Evolutionary conservation across 2,113 vertebrate species (phyloP), one percentile per base, ranked within the genome.

Genomic region (Corythornis cristatus): DNA sequence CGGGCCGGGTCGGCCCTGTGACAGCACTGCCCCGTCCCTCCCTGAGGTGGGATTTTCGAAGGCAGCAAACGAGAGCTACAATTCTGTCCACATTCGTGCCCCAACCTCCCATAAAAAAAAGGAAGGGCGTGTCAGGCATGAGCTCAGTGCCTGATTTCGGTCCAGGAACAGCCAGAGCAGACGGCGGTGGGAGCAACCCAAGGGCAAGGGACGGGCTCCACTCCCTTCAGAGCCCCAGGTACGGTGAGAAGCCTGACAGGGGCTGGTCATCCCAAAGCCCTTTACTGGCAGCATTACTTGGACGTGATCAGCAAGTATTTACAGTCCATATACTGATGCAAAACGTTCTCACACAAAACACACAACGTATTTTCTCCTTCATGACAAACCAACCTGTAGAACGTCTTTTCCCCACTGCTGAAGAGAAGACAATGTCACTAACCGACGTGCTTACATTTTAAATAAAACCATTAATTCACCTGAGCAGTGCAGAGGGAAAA

Each of bases 221-320:
- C 48, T n/a, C 18, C 23, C 26, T 14, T 8, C 60, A 2, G 20
- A 7, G 17, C 29, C 40, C 19, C 51, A 4, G 37, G 6, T 0
- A 4, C 12, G 2, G 33, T 0, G 26, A 8, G 22, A 25, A 17
- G 50, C 51, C 64, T 3, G 26, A 18, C 54, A 8, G 31, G 33
- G n/a, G 56, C 58, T 15, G 67, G 6, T 12, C 64, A 7, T 4
- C 50, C 19, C 23, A 3, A 6, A 37, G 51, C 40, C 23, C 8
- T 9, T 10, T 13, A 0, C 1, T 18, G 1, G 1, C 11, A 6
- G 37, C 46, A 2, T 50, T 4, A 2, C 50, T 21, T 5, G 9
- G 3, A 73, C 10, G 8, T 0, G 31, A 37, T 19, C 51, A 3
- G 35, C 60, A 14, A 11, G 3, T 16, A 29, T 2, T 28, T 20